Evolutionary conservation across 2,888 invertebrate species (phyloP), one percentile per base, ranked within the genome.

Genomic region (Drosophila paranaensis): DNA sequence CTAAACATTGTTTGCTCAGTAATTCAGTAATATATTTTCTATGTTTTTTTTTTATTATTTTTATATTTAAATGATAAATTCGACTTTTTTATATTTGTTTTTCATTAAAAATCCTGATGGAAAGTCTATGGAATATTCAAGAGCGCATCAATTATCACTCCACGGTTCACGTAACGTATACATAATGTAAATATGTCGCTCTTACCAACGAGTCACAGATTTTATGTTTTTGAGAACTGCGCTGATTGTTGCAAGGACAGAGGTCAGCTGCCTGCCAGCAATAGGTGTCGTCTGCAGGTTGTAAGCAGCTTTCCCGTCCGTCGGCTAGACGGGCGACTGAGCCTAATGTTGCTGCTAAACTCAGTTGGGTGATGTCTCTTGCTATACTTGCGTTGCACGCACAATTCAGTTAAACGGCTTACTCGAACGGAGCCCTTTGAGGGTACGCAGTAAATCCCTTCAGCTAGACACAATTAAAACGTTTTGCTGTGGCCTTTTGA

Each of bases 391-490:
- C 30, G 35, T 57, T 48, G 58, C 60, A 54, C 65, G 53, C 67
- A 65, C 62, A 65, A 60, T 66, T 62, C 57, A 63, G 37, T 58
- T 72, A 16, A 43, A 69, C 50, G 14, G 58, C 53, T 60, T 60
- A 60, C 40, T 39, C 57, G 33, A 51, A 54, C 27, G 60, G 58
- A 46, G 45, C 42, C 16, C 40, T 37, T 46, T 45, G 16, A 20
- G 30, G 40, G 46, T 45, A 39, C 4, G 62, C 46, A 33, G 46
- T 55, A 79, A 88, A 71, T 77, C 79, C 70, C 65, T 78, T 85
- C 55, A 65, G 62, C 63, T 70, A 70, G 66, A 79, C 74, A 71
- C 68, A 83, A 88, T 88, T 85, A 85, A 88, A 86, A 67, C 60
- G 72, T 50, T 70, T 79, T 60, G 53, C 40, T 50, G 51, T 43